phyloP scores from a whole-genome alignment of 2,888 invertebrate genomes.

The Tipula confusa region DNA sequence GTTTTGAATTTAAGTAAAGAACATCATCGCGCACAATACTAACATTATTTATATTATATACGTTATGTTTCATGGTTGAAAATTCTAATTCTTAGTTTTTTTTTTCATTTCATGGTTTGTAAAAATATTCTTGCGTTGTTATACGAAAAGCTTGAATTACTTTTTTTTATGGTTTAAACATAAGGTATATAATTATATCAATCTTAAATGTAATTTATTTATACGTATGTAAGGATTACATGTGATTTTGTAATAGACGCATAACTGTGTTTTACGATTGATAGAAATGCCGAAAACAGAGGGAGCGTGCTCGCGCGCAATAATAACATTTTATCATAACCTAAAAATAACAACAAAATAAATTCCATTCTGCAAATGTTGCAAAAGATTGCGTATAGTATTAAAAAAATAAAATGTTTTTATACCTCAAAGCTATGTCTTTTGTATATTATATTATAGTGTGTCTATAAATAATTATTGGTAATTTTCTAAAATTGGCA shows the following conservation, averaged over 20 bases:
- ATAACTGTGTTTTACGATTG: neutral
- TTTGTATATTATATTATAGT: neutral
- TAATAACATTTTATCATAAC: neutral
- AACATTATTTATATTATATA: neutral
- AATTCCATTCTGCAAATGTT: neutral
- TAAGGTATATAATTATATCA: constrained; percentile 20
- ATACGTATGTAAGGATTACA: neutral
- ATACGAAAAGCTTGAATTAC: neutral
- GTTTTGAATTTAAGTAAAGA: neutral
- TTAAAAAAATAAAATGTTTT: neutral
- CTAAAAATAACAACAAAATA: too few species aligned
- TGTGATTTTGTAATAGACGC: neutral
- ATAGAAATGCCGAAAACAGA: neutral
- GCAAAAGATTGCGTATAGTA: neutral
- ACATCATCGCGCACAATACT: neutral
- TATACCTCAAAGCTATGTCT: neutral
- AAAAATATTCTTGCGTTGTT: neutral
- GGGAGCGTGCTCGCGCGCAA: neutral
- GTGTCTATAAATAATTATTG: neutral
- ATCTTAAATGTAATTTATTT: constrained; percentile 15
- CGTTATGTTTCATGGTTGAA: constrained; percentile 5
- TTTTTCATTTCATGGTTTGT: neutral
- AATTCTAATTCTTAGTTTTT: neutral
- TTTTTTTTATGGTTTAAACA: constrained; percentile 4
- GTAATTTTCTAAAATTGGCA: neutral